A percentile compares a stretch with the other conserved stretches of the same genome.
phyloP scores from a whole-genome alignment of 2,888 invertebrate species.

The Ennomos fuscantarius region DNA sequence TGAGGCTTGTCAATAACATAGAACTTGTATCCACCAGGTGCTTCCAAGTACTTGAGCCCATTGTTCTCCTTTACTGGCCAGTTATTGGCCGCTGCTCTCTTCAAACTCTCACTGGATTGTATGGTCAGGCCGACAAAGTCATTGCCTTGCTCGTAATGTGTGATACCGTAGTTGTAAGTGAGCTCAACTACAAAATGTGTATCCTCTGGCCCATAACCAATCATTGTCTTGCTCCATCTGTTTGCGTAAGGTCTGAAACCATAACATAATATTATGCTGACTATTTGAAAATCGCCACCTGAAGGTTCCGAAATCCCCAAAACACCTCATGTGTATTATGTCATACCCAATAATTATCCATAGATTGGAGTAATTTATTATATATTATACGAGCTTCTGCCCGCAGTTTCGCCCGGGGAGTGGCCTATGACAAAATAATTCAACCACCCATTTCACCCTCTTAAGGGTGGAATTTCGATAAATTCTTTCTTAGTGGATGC shows the following conservation, averaged over 20 bases:
- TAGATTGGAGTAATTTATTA: too few relatives aligned
- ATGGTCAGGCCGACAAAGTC: slow-evolving; percentile 96
- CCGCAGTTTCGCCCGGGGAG: too few relatives aligned
- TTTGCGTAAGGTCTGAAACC: slow-evolving; percentile 96
- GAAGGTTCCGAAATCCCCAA: too few relatives aligned
- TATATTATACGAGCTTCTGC: too few relatives aligned
- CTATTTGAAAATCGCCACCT: too few relatives aligned
- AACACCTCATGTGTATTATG: too few relatives aligned
- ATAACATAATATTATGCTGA: too few relatives aligned
- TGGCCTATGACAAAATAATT: too few relatives aligned
- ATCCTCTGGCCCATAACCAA: slow-evolving; percentile 98
- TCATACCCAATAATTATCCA: too few relatives aligned
- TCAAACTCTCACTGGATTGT: slow-evolving; percentile 90
- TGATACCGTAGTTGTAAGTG: slow-evolving; percentile 98
- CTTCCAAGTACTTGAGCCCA: slow-evolving; percentile 87
- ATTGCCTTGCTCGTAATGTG: slow-evolving; percentile 94
- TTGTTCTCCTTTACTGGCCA: slow-evolving; percentile 90
- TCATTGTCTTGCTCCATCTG: slow-evolving; percentile 99
- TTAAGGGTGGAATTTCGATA: too few relatives aligned
- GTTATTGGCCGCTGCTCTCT: slow-evolving; percentile 88
- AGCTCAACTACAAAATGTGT: slow-evolving; percentile 97
- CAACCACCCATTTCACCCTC: too few relatives aligned
- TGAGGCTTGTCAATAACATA: slow-evolving; percentile 90
- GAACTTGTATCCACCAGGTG: slow-evolving; percentile 97
- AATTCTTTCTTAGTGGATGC: too few relatives aligned